These are phyloP conservation scores for Bhutanitis thaidina DNA, from an alignment of 2,888 invertebrate genomes.

Conservation along the genomic window DNA sequence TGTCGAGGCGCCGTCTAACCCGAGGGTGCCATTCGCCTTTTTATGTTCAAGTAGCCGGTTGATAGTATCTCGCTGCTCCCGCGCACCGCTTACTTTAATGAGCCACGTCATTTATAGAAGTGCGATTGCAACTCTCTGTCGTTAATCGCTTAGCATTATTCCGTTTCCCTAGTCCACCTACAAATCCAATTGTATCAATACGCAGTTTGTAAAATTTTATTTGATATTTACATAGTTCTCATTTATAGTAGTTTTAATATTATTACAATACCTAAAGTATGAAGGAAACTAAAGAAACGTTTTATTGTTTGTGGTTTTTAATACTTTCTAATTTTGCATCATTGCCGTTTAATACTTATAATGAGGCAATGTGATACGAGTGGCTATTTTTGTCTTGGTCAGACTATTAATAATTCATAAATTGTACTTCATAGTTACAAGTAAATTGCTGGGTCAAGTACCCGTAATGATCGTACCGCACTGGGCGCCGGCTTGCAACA, in stretches of 20 bases:
- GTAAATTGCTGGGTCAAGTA: constrained; percentile 64
- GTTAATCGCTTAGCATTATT: neutral
- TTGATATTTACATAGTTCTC: neutral
- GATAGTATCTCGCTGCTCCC: constrained; percentile 67
- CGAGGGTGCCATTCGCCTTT: constrained; percentile 60
- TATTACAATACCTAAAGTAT: no score
- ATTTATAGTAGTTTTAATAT: no score
- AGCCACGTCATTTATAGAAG: constrained; percentile 61
- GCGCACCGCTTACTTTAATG: constrained; percentile 69
- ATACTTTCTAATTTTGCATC: constrained; percentile 11
- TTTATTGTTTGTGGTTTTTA: no score
- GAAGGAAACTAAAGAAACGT: no score
- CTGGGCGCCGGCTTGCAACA: constrained; percentile 27
- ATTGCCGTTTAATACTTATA: constrained; percentile 4
- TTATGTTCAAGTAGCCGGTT: constrained; percentile 56
- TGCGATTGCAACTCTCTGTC: neutral
- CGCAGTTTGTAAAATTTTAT: neutral
- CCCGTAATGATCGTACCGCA: constrained; percentile 46
- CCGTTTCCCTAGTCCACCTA: neutral
- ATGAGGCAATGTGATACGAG: constrained; percentile 34
- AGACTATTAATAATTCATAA: constrained; percentile 63
- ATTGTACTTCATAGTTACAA: constrained; percentile 54
- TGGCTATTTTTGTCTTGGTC: constrained; percentile 54
- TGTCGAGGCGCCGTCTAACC: constrained; percentile 38
- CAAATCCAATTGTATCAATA: constrained; percentile 28